Evolutionary conservation across 2,888 invertebrate genomes (phyloP).

Genomic region (Conistra vaccinii): DNA sequence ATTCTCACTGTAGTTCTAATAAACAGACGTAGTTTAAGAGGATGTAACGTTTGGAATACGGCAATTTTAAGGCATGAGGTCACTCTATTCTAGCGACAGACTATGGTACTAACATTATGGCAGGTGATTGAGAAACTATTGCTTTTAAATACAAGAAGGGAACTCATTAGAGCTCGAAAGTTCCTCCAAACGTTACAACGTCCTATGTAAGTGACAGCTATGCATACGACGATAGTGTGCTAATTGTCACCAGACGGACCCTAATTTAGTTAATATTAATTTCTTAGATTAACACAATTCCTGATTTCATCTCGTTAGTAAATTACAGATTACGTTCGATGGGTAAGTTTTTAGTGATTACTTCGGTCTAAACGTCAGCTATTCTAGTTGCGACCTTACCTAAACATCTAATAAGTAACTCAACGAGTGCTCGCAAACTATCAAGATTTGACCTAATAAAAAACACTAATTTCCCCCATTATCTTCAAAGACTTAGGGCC

Average conservation of each 20-base stretch:
- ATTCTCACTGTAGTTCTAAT: slow-evolving; percentile 77
- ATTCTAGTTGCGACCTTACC: slow-evolving; percentile 25
- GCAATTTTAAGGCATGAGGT: not conserved
- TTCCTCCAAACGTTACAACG: slow-evolving; percentile 14
- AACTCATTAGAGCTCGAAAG: not conserved
- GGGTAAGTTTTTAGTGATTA: slow-evolving; percentile 28
- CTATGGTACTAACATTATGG: not conserved
- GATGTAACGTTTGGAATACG: slow-evolving; percentile 15
- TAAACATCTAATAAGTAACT: slow-evolving; percentile 16
- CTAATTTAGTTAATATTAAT: slow-evolving; percentile 29
- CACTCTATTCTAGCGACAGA: not conserved
- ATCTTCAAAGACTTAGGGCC: too few species aligned
- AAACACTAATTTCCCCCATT: not conserved
- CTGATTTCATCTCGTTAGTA: slow-evolving; percentile 37
- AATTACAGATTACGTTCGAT: slow-evolving; percentile 49
- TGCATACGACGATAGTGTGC: slow-evolving; percentile 19
- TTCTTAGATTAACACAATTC: slow-evolving; percentile 63
- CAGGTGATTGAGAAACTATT: not conserved
- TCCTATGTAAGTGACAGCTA: slow-evolving; percentile 19
- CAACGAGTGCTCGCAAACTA: slow-evolving; percentile 12
- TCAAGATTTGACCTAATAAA: not conserved
- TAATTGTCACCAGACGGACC: slow-evolving; percentile 27
- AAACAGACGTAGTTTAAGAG: slow-evolving; percentile 38
- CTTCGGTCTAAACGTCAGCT: slow-evolving; percentile 13
- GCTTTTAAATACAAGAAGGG: not conserved